phyloP scores from a whole-genome alignment of 2,113 vertebrate species.

The Oryzias woworae region DNA sequence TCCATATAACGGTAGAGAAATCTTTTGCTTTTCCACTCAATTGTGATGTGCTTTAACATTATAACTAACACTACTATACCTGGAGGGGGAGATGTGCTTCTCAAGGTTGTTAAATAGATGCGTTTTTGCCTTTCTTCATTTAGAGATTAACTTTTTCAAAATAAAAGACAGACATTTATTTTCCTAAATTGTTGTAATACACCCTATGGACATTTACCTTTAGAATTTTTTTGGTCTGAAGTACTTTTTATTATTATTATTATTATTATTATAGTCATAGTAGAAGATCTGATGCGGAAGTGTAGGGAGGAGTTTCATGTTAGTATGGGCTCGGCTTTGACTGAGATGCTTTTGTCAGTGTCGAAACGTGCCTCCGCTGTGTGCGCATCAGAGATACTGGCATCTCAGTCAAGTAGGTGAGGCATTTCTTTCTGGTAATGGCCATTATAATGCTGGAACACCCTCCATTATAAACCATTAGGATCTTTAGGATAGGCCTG shows the following conservation, averaged over 20 bases:
- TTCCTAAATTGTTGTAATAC: too few relatives aligned
- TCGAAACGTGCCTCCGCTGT: constrained; percentile 3
- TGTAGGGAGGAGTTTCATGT: constrained; percentile 39
- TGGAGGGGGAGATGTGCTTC: too few relatives aligned
- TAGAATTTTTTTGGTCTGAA: too few relatives aligned
- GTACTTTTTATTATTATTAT: too few relatives aligned
- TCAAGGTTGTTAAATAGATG: too few relatives aligned
- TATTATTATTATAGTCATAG: not conserved
- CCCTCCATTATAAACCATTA: not conserved
- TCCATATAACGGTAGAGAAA: constrained; percentile 44
- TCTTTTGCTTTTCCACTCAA: not conserved
- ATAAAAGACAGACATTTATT: too few relatives aligned
- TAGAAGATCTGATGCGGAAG: constrained; percentile 18
- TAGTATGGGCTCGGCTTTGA: not conserved
- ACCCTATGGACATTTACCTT: too few relatives aligned
- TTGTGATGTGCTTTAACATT: too few relatives aligned
- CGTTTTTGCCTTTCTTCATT: too few relatives aligned
- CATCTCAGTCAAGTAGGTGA: constrained; percentile 2
- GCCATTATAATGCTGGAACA: not conserved
- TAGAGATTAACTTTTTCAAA: too few relatives aligned
- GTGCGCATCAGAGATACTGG: too few relatives aligned
- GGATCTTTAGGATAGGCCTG: not conserved
- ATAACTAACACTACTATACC: too few relatives aligned
- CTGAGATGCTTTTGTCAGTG: constrained; percentile 11
- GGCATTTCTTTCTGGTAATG: not conserved